Evolutionary conservation across 1,140 invertebrate species (phyloP), one percentile per base, ranked within the genome.

Genomic region (Hydropsyche tenuis): DNA sequence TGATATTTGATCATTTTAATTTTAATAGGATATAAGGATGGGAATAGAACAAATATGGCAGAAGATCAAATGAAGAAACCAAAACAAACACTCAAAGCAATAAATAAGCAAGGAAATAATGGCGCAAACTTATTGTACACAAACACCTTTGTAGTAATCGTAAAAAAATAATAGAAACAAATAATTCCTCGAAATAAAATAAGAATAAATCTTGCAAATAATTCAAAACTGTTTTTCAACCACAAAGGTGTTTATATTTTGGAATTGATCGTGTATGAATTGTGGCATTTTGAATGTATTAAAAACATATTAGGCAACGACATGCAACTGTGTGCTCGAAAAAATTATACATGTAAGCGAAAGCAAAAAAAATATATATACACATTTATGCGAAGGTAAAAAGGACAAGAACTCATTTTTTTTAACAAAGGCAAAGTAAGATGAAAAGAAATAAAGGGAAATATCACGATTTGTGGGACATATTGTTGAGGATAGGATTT

Each of bases 61-160:
- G 68, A 64, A 76, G 64, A 76, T 71, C 43, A 69, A 77, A 74
- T 43, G 66, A 74, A 74, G 73, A 74, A 77, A 74, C 51, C 69
- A 74, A 74, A 74, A 22, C 22, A 69, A 73, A 74, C 73, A 74
- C 18, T 69, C 43, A 74, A 74, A 74, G 73, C 73, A 53, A 30
- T 46, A 74, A 70, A 65, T 45, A 73, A 73, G 62, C 72, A 43
- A 73, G 72, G 56, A 63, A 56, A 60, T 60, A 69, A 72, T 72
- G 70, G 60, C 60, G 53, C 68, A 70, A 70, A 70, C 46, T 70
- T 48, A 70, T 70, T 60, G 37, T 37, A 27, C 51, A 37, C 16
- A 30, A 46, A 70, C 51, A 70, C 56, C 23, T 60, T 60, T 60
- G 56, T 25, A 60, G 23, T 23, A 18, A 14, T 27, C 7, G 14